These are phyloP conservation scores for Anodontia alba DNA, from an alignment of 2,888 invertebrate species.

Conservation along the genomic window DNA sequence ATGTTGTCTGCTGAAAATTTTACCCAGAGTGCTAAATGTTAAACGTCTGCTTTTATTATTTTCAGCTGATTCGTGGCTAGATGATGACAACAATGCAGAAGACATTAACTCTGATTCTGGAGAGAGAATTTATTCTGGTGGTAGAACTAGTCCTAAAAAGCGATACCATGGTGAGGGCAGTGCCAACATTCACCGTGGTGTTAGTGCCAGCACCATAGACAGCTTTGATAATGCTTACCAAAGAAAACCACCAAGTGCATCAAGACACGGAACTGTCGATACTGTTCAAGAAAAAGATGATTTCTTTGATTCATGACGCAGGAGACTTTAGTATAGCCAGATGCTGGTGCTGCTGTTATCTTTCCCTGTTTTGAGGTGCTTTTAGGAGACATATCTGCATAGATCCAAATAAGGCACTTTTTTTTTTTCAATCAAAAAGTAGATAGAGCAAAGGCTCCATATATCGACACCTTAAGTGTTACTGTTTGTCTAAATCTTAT, in stretches of 20 bases:
- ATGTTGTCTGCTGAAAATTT: too few species aligned
- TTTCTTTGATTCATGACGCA: constrained; percentile 75
- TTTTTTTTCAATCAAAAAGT: too few species aligned
- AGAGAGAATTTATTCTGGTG: constrained; percentile 65
- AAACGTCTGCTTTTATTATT: not conserved
- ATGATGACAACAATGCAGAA: constrained; percentile 64
- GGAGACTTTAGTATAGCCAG: not conserved
- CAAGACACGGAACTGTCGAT: constrained; percentile 27
- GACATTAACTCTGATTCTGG: constrained; percentile 55
- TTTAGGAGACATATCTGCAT: too few species aligned
- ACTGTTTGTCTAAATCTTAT: too few species aligned
- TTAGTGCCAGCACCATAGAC: constrained; percentile 77
- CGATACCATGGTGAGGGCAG: constrained; percentile 23
- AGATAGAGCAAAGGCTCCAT: too few species aligned
- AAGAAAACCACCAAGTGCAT: constrained; percentile 56
- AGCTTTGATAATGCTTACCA: constrained; percentile 78
- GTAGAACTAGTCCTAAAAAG: constrained; percentile 65
- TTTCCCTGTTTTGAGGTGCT: too few species aligned
- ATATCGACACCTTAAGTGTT: too few species aligned
- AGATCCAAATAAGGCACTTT: too few species aligned
- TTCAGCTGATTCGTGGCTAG: constrained; percentile 77
- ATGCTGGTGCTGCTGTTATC: not conserved
- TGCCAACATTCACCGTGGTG: constrained; percentile 43
- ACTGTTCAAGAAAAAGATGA: constrained; percentile 65
- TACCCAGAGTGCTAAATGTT: too few species aligned